Evolutionary conservation across 1,140 invertebrate genomes (phyloP), one percentile per base, ranked within the genome.

Genomic region (Nephotettix cincticeps): DNA sequence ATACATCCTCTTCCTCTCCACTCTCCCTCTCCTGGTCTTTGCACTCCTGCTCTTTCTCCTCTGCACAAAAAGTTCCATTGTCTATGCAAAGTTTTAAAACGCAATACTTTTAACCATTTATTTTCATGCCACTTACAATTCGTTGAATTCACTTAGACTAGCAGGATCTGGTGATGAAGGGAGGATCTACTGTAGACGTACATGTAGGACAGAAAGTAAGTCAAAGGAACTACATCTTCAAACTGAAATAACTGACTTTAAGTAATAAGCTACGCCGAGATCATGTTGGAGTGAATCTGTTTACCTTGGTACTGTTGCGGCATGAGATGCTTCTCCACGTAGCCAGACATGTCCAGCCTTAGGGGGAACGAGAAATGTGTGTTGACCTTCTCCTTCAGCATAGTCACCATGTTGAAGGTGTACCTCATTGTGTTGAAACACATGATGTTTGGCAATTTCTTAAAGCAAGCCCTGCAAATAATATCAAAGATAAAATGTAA

Each of bases 341-440:
- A 98, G 17, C 92, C 91, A 0, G 92, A 91, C 96, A 98, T 98
- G 79, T 97, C 95, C 0, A 98, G 83, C 61, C 91, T 83, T 79
- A 97, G 86, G 0, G 96, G 96, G 82, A 98, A 98, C n/a, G 95
- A 97, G 79, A 98, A 98, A 78, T 97, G 95, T 0, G 95, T 98
- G 80, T 98, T 98, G 0, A 98, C 95, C 80, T 98, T 98, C 80
- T 98, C 96, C 78, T 97, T 97, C 11, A 95, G 85, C 95, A 98
- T 97, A 0, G 96, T 98, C 0, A 96, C 87, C 95, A 98, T 97
- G 80, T 98, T 98, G 79, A 98, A 98, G 0, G 95, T 96, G 75
- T 98, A 98, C n/a, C 96, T 86, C 95, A 98, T 97, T 0, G 96
- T 98, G 79, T 98, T 98, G 78, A 98, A 97, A 78, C 95, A 97